Evolutionary conservation across 1,140 invertebrate species (phyloP).

Genomic region (Lepidurus packardi): DNA sequence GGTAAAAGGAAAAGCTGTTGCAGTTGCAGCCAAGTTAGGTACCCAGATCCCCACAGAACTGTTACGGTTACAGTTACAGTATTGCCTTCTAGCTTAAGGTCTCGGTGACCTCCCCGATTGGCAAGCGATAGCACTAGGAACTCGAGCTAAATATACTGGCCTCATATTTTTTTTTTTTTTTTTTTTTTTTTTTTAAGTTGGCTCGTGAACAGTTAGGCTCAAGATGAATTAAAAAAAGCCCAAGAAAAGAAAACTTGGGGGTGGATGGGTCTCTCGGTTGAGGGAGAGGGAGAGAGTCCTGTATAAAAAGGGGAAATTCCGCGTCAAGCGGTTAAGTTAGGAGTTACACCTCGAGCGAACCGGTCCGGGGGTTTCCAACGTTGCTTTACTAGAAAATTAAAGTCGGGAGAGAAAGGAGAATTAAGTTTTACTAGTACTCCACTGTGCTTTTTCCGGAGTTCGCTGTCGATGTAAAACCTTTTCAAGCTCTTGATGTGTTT

Average conservation of each 20-base stretch:
- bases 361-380: neutral
- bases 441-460: slow-evolving; percentile 3
- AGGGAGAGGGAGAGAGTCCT: neutral
- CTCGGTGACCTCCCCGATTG: too few species aligned
- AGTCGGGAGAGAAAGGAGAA: neutral
- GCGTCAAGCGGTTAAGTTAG: slow-evolving; percentile 7
- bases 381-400: neutral
- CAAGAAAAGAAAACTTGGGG: neutral
- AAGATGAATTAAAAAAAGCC: neutral
- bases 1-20: neutral
- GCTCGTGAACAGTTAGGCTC: neutral
- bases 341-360: slow-evolving; percentile 3
- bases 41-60: too few species aligned
- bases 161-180: neutral
- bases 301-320: slow-evolving; percentile 2
- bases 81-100: too few species aligned
- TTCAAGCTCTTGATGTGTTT: slow-evolving; percentile 19
- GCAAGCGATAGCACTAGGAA: neutral
- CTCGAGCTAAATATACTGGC: neutral
- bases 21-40: too few species aligned
- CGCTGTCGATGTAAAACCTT: slow-evolving; percentile 6
- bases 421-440: neutral
- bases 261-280: neutral
- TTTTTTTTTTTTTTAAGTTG: too few species aligned
- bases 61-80: too few species aligned